phyloP scores from a whole-genome alignment of 2,888 invertebrate genomes.

The Scaptomyza reducta region DNA sequence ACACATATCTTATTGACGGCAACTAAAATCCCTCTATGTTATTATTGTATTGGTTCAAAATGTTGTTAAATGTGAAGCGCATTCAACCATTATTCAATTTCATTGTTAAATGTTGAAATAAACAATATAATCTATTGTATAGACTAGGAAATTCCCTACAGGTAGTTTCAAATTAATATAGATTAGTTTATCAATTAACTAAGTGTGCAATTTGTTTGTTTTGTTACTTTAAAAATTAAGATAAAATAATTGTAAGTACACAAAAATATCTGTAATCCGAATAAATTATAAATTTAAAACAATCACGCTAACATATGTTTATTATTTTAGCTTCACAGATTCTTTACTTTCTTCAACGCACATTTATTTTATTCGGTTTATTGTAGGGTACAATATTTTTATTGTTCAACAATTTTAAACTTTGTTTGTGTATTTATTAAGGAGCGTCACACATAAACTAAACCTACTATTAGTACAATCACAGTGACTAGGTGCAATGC shows the following conservation, averaged over 20 bases:
- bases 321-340: no score
- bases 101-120: conserved; percentile 24
- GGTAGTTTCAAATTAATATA: background rate
- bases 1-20: background rate
- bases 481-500: conserved; percentile 17
- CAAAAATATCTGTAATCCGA: no score
- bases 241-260: background rate
- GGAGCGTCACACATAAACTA: background rate
- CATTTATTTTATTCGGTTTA: no score
- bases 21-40: background rate
- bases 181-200: background rate
- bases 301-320: no score
- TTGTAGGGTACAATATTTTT: background rate
- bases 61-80: background rate
- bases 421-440: conserved; percentile 7
- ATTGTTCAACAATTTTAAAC: background rate
- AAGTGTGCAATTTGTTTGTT: background rate
- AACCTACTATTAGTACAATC: conserved; percentile 5
- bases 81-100: conserved; percentile 27
- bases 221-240: background rate
- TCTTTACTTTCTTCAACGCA: no score
- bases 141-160: background rate
- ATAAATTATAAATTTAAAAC: no score
- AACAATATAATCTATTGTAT: background rate
- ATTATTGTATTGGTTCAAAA: conserved; percentile 1